Evolutionary conservation across 2,113 vertebrate species (phyloP).

Genomic region (Cygnus atratus): DNA sequence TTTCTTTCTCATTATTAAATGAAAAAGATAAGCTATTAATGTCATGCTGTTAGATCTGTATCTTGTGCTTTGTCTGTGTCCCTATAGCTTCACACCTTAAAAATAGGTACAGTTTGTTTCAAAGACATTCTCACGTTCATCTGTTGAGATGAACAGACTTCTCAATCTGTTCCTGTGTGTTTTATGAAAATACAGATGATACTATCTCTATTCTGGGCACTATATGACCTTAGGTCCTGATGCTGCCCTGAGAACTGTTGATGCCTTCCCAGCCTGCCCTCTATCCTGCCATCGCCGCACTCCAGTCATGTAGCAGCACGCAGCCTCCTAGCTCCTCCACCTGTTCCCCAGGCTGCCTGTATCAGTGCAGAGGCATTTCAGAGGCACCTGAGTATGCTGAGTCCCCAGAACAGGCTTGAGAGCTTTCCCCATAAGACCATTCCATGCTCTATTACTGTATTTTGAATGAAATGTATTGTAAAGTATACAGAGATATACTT

Average conservation of each 20-base stretch:
- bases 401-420: neutral
- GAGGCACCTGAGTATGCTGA: neutral
- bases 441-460: neutral
- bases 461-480: conserved; percentile 21
- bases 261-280: neutral
- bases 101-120: neutral
- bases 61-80: neutral
- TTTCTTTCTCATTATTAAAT: neutral
- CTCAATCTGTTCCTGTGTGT: neutral
- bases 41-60: neutral
- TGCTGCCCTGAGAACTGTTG: neutral
- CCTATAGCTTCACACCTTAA: neutral
- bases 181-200: neutral
- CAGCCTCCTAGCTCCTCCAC: neutral
- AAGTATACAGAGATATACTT: neutral
- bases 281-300: neutral
- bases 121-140: neutral
- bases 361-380: neutral
- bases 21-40: neutral
- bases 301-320: neutral
- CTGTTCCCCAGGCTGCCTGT: accelerated
- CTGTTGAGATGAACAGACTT: neutral
- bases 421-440: neutral
- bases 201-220: neutral
- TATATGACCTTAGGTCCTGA: neutral